Conservation (phyloP, 2,113 vertebrate genomes). For the Crotalus viridis region DNA sequence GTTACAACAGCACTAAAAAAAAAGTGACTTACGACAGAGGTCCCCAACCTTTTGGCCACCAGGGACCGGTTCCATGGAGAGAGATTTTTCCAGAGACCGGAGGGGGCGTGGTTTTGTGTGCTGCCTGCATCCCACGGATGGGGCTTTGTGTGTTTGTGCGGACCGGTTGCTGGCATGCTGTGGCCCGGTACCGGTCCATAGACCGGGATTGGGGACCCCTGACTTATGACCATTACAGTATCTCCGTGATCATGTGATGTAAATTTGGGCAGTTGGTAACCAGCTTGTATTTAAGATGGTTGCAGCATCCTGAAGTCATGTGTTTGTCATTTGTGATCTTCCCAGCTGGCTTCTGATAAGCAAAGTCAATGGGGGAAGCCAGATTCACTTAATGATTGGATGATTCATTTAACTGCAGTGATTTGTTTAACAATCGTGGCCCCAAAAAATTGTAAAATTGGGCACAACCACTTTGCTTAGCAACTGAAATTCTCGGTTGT, state of each 20-base stretch:
- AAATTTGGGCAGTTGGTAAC: neutral
- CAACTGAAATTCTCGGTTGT: neutral
- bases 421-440: neutral
- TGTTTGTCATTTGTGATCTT: neutral
- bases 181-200: no score
- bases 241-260: neutral
- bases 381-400: neutral
- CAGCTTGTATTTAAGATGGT: neutral
- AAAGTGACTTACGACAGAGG: neutral
- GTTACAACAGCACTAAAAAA: neutral
- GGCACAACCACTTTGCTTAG: neutral
- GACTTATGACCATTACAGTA: neutral
- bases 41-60: no score
- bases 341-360: neutral
- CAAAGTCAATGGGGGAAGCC: neutral
- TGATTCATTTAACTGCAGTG: neutral
- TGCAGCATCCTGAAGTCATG: neutral
- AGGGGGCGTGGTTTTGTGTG: no score
- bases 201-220: no score
- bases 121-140: no score
- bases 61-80: no score
- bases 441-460: neutral
- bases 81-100: no score
- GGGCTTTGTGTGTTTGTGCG: no score
- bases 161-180: no score